Percentiles rank a stretch among this genome's conserved stretches.
phyloP scores from a whole-genome alignment of 2,113 vertebrate species.

The Chaenocephalus aceratus region DNA sequence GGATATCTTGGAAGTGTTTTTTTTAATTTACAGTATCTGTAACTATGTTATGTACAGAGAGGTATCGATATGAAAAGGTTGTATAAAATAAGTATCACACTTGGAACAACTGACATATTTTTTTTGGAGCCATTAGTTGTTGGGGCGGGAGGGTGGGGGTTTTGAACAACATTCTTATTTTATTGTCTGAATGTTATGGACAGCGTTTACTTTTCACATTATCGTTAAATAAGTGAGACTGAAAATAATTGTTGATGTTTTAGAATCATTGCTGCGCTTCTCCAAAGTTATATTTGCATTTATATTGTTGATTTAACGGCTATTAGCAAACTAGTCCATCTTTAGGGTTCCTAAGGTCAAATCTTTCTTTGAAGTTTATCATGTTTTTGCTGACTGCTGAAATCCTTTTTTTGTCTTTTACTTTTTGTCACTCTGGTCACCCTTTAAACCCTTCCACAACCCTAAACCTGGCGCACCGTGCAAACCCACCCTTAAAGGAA shows the following conservation, averaged over 20 bases:
- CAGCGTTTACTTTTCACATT: slow-evolving; percentile 84
- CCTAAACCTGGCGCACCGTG: no score
- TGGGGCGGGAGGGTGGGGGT: slow-evolving; percentile 34
- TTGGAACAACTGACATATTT: slow-evolving; percentile 79
- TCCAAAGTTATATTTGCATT: not conserved
- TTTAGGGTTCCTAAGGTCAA: no score
- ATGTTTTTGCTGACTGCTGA: no score
- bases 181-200: slow-evolving; percentile 84
- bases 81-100: slow-evolving; percentile 83
- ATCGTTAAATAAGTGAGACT: slow-evolving; percentile 85
- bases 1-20: slow-evolving; percentile 78
- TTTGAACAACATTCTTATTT: slow-evolving; percentile 75
- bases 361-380: no score
- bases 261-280: not conserved
- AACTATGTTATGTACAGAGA: slow-evolving; percentile 85
- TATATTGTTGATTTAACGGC: not conserved
- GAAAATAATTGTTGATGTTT: slow-evolving; percentile 51
- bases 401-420: no score
- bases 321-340: no score
- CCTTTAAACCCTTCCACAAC: no score
- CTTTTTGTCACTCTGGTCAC: no score
- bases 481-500: no score
- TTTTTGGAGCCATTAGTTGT: slow-evolving; percentile 80
- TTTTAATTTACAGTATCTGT: slow-evolving; percentile 85
- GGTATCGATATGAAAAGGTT: slow-evolving; percentile 80